phyloP scores from a whole-genome alignment of 2,797 vertebrate species.

The Bradypus variegatus region DNA sequence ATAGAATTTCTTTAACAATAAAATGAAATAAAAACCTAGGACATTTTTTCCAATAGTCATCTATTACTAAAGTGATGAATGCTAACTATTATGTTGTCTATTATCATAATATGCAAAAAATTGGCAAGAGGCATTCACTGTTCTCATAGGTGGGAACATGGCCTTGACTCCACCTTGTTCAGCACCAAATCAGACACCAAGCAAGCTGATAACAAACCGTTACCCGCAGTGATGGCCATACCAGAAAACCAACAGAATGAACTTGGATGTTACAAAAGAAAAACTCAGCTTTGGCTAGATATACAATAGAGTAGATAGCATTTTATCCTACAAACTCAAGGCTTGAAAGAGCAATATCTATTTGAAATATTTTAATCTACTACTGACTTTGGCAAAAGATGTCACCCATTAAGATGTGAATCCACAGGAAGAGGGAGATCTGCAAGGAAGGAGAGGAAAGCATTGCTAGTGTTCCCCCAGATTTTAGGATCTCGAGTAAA shows the following conservation, averaged over 20 bases:
- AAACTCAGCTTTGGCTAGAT: background rate
- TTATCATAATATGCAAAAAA: background rate
- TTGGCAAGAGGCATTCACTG: background rate
- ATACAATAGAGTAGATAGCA: background rate
- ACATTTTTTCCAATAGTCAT: background rate
- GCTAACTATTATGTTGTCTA: background rate
- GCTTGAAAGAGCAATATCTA: constrained; percentile 24
- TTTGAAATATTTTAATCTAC: constrained; percentile 18
- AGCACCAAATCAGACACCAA: background rate
- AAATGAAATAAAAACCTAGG: constrained; percentile 51
- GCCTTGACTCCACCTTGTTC: background rate
- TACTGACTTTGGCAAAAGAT: constrained; percentile 16
- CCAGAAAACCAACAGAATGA: background rate
- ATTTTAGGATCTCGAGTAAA: background rate
- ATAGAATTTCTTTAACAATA: constrained; percentile 54
- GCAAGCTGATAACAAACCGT: background rate
- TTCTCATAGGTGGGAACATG: background rate
- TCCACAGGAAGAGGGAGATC: background rate
- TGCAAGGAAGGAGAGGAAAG: background rate
- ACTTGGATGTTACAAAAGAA: background rate
- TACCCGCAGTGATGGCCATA: background rate
- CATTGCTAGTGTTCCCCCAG: background rate
- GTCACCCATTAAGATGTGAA: background rate
- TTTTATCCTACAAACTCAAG: background rate
- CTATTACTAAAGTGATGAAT: constrained; percentile 30